Conservation (phyloP, 2,113 vertebrate species). For the Anarrhichthys ocellatus region DNA sequence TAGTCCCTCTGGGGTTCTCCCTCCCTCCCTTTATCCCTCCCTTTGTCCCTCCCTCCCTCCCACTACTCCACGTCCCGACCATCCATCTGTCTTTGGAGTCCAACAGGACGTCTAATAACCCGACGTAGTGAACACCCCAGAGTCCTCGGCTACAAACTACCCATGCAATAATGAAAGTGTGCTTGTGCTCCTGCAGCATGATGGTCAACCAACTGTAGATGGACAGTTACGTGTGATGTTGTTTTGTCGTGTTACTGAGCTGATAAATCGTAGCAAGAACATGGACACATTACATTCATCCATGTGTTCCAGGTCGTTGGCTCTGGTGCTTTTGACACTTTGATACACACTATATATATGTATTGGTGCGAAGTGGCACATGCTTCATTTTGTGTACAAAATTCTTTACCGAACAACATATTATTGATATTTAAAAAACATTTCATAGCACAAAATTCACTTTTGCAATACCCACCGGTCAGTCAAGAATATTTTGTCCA, state of each 20-base stretch:
- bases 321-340: neutral
- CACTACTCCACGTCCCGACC: neutral
- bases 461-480: neutral
- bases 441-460: neutral
- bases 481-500: neutral
- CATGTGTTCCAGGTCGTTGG: neutral
- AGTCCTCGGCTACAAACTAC: neutral
- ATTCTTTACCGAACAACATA: neutral
- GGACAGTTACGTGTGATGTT: neutral
- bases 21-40: neutral
- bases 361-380: neutral
- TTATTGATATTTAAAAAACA: neutral
- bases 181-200: neutral
- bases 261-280: neutral
- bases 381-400: neutral
- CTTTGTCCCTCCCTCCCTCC: neutral
- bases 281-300: neutral
- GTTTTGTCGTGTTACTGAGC: neutral
- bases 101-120: slow-evolving; percentile 43
- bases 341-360: neutral
- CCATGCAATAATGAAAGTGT: neutral
- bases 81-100: slow-evolving; percentile 48
- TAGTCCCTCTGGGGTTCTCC: slow-evolving; percentile 44
- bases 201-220: neutral
- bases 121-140: slow-evolving; percentile 7